phyloP scores from a whole-genome alignment of 2,797 vertebrate genomes.

The Yasuhikotakia modesta region DNA sequence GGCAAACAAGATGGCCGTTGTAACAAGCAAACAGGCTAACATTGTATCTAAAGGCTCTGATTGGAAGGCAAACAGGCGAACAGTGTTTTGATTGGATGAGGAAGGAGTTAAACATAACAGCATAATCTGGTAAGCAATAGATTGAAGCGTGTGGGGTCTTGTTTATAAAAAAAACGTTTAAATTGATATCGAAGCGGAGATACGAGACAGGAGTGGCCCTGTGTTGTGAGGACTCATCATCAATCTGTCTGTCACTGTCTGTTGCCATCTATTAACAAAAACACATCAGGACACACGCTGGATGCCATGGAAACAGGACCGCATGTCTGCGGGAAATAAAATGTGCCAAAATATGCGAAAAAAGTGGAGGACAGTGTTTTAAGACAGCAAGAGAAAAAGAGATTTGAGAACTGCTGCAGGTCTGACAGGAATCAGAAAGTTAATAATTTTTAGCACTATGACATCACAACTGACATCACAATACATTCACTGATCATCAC shows the following conservation, averaged over 20 bases:
- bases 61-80: slow-evolving; percentile 1
- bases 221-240: slow-evolving; percentile 33
- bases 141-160: not conserved
- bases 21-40: too few species aligned
- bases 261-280: slow-evolving; percentile 29
- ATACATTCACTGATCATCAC: too few species aligned
- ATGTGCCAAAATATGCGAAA: not conserved
- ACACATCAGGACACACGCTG: slow-evolving; percentile 7
- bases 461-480: too few species aligned
- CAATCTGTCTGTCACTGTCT: not conserved
- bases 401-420: not conserved
- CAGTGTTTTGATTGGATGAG: slow-evolving; percentile 7
- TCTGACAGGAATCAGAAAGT: not conserved
- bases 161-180: not conserved
- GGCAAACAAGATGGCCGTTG: slow-evolving; percentile 16
- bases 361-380: not conserved
- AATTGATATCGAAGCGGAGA: not conserved
- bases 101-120: not conserved
- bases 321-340: not conserved
- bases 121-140: not conserved
- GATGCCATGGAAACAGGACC: slow-evolving; percentile 36
- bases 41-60: slow-evolving; percentile 9
- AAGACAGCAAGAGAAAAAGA: not conserved
- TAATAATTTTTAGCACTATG: too few species aligned
- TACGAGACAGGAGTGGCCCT: not conserved